Evolutionary conservation across 1,140 invertebrate genomes (phyloP).

Genomic region (Potamilus streckersoni): DNA sequence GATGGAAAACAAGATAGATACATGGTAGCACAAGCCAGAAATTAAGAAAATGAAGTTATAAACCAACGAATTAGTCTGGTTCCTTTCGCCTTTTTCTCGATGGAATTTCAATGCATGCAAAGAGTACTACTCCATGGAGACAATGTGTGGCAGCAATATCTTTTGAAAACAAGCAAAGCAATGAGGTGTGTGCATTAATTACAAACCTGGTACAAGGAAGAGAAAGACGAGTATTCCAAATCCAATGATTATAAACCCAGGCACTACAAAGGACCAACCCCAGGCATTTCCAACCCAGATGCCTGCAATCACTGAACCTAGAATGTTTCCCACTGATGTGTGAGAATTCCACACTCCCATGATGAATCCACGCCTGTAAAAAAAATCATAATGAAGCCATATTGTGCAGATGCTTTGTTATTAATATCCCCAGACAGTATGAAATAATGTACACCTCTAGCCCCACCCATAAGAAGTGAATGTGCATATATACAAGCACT

Average conservation of each 20-base stretch:
- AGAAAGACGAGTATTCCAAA: constrained; percentile 86
- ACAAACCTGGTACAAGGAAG: constrained; percentile 77
- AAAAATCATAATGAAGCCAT: constrained; percentile 1
- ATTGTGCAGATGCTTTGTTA: background rate
- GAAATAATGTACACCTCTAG: background rate
- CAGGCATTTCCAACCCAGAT: constrained; percentile 84
- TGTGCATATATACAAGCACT: too few species aligned
- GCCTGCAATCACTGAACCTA: constrained; percentile 86
- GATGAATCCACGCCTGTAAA: constrained; percentile 79
- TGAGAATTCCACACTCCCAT: constrained; percentile 98
- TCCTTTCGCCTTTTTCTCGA: too few species aligned
- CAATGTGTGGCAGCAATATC: too few species aligned
- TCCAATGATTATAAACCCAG: constrained; percentile 83
- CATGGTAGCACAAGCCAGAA: too few species aligned
- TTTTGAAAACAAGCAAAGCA: background rate
- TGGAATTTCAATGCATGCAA: too few species aligned
- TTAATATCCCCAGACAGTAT: background rate
- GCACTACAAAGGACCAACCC: constrained; percentile 92
- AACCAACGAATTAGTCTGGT: too few species aligned
- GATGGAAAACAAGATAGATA: too few species aligned
- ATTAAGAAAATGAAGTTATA: too few species aligned
- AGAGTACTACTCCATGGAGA: too few species aligned
- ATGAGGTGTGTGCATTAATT: constrained; percentile 1
- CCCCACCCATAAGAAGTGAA: background rate
- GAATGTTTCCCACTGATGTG: constrained; percentile 94